Evolutionary conservation across 2,113 vertebrate genomes (phyloP).

Genomic region (Oreotrochilus melanogaster): DNA sequence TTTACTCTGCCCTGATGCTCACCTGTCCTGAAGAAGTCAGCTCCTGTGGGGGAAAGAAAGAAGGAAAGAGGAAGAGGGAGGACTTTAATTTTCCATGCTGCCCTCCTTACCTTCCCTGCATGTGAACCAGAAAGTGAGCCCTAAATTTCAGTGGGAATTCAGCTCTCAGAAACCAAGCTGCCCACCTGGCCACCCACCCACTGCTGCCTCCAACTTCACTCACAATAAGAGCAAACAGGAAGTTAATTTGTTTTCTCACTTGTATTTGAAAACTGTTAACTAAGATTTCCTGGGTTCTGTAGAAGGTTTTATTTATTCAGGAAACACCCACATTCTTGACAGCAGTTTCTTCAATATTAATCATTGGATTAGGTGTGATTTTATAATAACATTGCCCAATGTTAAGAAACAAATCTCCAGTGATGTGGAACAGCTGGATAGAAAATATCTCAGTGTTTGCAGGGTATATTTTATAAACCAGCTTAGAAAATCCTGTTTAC

Average conservation of each 20-base stretch:
- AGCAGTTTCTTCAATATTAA: conserved; percentile 7
- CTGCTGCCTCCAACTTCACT: background rate
- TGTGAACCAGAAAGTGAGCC: background rate
- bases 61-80: background rate
- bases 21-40: background rate
- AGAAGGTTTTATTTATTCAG: background rate
- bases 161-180: background rate
- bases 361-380: background rate
- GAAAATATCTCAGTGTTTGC: conserved; percentile 4
- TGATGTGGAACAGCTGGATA: background rate
- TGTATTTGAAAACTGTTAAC: background rate
- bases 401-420: conserved; percentile 38
- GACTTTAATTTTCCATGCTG: background rate
- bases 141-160: background rate
- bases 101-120: background rate
- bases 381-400: background rate
- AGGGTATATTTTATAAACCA: background rate
- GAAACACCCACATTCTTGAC: background rate
- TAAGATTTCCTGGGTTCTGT: background rate
- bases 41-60: background rate
- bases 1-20: background rate
- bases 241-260: background rate
- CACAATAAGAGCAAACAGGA: background rate
- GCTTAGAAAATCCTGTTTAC: conserved; percentile 37
- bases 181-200: background rate